Evolutionary conservation across 2,888 invertebrate genomes (phyloP).

Genomic region (Tetragnatha montana): DNA sequence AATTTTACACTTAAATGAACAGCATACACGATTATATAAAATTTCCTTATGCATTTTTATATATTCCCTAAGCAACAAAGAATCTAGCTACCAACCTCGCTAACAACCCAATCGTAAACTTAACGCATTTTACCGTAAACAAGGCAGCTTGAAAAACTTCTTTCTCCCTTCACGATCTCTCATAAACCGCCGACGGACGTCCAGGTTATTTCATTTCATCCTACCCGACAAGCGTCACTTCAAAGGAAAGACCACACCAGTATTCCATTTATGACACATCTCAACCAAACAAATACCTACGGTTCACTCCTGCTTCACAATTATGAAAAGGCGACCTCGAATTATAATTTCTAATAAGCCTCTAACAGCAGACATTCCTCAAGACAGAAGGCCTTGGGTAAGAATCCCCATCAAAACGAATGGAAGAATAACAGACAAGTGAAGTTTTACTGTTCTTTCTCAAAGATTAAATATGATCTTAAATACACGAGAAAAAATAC

Average conservation of each 20-base stretch:
- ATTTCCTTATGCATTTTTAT: too few species aligned
- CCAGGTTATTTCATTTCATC: neutral
- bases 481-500: constrained; percentile 32
- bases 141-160: too few species aligned
- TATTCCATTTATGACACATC: constrained; percentile 17
- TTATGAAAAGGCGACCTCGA: constrained; percentile 2
- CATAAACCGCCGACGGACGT: neutral
- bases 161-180: neutral
- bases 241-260: neutral
- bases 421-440: constrained; percentile 24
- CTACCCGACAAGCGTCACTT: neutral
- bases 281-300: constrained; percentile 14
- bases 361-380: constrained; percentile 10
- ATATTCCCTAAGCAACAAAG: too few species aligned
- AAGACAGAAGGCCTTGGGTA: constrained; percentile 4
- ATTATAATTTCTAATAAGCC: constrained; percentile 39
- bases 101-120: too few species aligned
- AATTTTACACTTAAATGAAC: too few species aligned
- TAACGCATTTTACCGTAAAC: too few species aligned
- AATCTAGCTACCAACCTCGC: too few species aligned
- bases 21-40: too few species aligned
- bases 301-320: constrained; percentile 17
- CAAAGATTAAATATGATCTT: constrained; percentile 47
- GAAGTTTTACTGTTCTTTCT: constrained; percentile 29
- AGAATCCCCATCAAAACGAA: constrained; percentile 19